Evolutionary conservation across 1,140 invertebrate species (phyloP), one percentile per base, ranked within the genome.

Genomic region (Bombus terrestris): DNA sequence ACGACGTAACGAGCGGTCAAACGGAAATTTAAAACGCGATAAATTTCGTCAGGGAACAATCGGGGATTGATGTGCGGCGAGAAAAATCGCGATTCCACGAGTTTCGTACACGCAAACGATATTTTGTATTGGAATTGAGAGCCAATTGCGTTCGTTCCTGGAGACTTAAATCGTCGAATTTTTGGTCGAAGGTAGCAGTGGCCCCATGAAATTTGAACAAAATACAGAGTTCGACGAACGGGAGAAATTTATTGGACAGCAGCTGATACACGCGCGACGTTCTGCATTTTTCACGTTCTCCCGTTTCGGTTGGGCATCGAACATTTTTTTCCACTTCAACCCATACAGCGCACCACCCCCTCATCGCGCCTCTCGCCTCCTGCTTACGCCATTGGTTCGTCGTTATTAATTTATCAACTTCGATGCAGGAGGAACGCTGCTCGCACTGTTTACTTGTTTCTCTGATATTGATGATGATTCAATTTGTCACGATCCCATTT

Each of bases 391-490:
- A 77, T 77, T 41, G 53, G 47, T 62, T 73, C 80, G 32, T 43
- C 71, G 57, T 66, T 74, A 73, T 81, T 81, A 81, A 85, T 85
- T 85, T 68, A 80, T 85, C 83, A 85, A 64, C 69, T 59, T 43
- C 25, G 82, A 66, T 37, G 25, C 28, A 15, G n/a, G 72, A 39
- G 73, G 3, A 79, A 64, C 76, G 25, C 62, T 62, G 83, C 57
- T 80, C 76, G 35, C 53, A 35, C 66, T 72, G 68, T 85, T 85
- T 85, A 79, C 68, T 59, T 68, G 76, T 57, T 72, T n/a, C 76
- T 47, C 37, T 32, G 83, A 80, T 72, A 85, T 80, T 43, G 83
- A 85, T 85, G 76, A 80, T 79, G 76, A 85, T 85, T 80, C 83
- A 28, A 80, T 85, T 85, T 80, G 76, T 85, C 83, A 71, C 83